Conservation (phyloP, 2,797 vertebrate genomes). For the Xenops minutus region DNA sequence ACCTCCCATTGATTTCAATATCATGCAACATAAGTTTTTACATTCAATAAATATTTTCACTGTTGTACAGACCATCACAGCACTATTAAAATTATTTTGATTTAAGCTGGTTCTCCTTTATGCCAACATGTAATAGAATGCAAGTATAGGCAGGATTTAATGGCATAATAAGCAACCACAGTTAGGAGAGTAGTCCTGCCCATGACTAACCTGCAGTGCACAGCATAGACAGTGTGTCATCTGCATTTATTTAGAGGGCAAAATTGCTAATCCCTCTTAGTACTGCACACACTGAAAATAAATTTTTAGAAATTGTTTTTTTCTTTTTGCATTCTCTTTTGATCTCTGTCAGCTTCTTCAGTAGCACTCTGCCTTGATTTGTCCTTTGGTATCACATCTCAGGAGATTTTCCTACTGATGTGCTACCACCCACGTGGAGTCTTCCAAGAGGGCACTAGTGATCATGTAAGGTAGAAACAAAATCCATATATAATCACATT, state of each 20-base stretch:
- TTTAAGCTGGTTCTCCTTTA: background rate
- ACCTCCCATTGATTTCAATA: background rate
- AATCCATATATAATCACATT: background rate
- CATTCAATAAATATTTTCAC: background rate
- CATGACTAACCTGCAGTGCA: background rate
- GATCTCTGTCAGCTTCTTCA: rapidly evolving
- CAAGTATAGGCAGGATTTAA: background rate
- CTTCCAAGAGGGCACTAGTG: background rate
- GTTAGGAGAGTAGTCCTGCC: background rate
- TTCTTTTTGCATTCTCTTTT: background rate
- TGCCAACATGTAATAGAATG: background rate
- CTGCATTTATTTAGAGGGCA: background rate
- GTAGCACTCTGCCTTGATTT: background rate
- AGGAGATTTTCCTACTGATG: background rate
- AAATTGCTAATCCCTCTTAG: background rate
- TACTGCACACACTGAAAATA: background rate
- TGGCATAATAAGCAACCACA: background rate
- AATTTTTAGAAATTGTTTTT: rapidly evolving
- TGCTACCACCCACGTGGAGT: background rate
- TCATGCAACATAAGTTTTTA: background rate
- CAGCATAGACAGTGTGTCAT: background rate
- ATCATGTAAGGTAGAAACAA: background rate
- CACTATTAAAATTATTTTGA: background rate
- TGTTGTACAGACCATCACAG: background rate
- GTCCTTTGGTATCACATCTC: background rate